A percentile compares a stretch with the other conserved stretches of the same genome.
phyloP scores from a whole-genome alignment of 2,797 vertebrate genomes.

The Nyctibius grandis region DNA sequence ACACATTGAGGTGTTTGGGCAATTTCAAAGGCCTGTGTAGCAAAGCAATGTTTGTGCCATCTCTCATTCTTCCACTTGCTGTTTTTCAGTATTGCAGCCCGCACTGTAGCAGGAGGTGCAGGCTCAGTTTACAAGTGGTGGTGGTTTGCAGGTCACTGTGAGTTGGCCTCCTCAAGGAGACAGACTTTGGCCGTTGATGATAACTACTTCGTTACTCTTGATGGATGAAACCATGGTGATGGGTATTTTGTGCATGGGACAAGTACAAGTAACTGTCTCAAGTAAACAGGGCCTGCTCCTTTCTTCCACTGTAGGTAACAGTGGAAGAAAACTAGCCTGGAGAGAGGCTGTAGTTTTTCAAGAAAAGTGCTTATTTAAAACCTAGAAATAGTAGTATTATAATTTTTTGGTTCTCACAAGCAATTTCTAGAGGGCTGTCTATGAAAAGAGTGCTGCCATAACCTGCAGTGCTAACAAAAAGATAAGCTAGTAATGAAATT shows the following conservation, averaged over 20 bases:
- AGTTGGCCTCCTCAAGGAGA: background rate
- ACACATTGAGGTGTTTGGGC: background rate
- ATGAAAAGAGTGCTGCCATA: background rate
- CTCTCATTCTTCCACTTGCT: background rate
- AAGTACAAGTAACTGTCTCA: background rate
- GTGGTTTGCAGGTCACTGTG: fast-evolving
- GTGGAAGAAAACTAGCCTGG: background rate
- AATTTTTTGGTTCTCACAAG: background rate
- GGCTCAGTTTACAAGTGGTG: background rate
- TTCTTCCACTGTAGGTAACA: background rate
- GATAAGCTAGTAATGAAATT: background rate
- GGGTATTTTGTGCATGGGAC: background rate
- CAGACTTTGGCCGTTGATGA: background rate
- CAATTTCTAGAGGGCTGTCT: background rate
- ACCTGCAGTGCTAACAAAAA: background rate
- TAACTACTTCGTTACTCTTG: background rate
- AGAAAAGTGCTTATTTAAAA: background rate
- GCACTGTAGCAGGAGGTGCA: background rate
- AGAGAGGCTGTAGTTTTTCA: background rate
- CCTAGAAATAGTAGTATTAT: background rate
- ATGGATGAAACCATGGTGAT: background rate
- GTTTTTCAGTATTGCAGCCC: background rate
- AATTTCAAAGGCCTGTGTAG: background rate
- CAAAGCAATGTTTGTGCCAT: background rate
- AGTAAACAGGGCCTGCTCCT: background rate